phyloP scores from a whole-genome alignment of 2,797 vertebrate genomes.

The Avahi laniger region DNA sequence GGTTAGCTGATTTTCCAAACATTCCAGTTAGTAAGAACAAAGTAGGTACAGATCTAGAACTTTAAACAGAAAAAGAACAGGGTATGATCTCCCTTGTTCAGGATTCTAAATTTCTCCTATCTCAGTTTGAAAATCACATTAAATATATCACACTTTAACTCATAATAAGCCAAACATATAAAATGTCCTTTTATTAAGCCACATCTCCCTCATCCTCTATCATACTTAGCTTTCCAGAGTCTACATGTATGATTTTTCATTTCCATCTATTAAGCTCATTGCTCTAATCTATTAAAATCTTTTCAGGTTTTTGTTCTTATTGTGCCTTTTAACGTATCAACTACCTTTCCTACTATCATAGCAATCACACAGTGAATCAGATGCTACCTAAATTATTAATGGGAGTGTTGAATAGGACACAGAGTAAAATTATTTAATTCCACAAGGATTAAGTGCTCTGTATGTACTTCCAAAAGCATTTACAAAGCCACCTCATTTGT shows the following conservation, averaged over 20 bases:
- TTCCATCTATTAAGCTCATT: background rate
- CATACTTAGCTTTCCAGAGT: background rate
- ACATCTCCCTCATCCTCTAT: background rate
- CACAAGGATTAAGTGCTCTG: background rate
- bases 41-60: background rate
- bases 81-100: background rate
- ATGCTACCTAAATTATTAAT: background rate
- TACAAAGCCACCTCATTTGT: background rate
- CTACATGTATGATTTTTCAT: background rate
- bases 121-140: background rate
- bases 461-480: background rate
- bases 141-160: background rate
- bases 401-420: background rate
- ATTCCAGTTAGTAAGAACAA: background rate
- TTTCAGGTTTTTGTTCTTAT: background rate
- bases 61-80: background rate
- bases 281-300: background rate
- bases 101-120: background rate
- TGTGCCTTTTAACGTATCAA: background rate
- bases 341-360: background rate
- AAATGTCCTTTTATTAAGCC: background rate
- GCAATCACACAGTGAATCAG: background rate
- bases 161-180: background rate
- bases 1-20: background rate
- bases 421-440: constrained; percentile 34